phyloP scores from a whole-genome alignment of 35 echinoderm and acorn worm genomes.

The Diadema setosum region DNA sequence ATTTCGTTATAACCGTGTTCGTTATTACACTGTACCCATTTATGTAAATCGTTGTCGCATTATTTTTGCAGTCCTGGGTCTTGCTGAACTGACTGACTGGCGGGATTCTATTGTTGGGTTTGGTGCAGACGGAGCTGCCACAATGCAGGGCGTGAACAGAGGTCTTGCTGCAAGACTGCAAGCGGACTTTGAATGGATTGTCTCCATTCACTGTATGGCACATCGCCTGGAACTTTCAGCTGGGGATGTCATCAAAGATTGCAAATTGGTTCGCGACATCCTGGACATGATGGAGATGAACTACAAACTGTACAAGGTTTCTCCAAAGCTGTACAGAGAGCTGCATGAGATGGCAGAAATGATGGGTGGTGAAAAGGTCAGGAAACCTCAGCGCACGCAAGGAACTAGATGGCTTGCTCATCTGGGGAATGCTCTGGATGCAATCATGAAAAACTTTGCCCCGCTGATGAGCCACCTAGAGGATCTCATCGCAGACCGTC shows the following conservation, averaged over 20 bases:
- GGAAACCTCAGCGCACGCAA: not conserved
- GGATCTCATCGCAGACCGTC: not conserved
- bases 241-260: not conserved
- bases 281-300: not conserved
- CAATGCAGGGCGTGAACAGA: not conserved
- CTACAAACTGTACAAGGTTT: not conserved
- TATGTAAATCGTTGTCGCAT: too few species aligned
- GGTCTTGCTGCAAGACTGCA: not conserved
- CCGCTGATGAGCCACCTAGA: not conserved
- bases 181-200: not conserved
- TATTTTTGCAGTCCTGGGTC: not conserved
- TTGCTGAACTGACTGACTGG: not conserved
- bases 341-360: not conserved
- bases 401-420: not conserved
- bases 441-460: not conserved
- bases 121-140: conserved; percentile 7
- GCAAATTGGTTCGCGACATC: not conserved
- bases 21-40: too few species aligned
- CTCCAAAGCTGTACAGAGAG: not conserved
- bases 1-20: too few species aligned
- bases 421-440: not conserved
- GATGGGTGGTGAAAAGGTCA: not conserved
- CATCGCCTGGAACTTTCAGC: not conserved
- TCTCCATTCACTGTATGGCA: conserved; percentile 5
- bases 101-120: not conserved